Conservation (phyloP, 2,797 vertebrate species). For the Pantherophis alleghaniensis region DNA sequence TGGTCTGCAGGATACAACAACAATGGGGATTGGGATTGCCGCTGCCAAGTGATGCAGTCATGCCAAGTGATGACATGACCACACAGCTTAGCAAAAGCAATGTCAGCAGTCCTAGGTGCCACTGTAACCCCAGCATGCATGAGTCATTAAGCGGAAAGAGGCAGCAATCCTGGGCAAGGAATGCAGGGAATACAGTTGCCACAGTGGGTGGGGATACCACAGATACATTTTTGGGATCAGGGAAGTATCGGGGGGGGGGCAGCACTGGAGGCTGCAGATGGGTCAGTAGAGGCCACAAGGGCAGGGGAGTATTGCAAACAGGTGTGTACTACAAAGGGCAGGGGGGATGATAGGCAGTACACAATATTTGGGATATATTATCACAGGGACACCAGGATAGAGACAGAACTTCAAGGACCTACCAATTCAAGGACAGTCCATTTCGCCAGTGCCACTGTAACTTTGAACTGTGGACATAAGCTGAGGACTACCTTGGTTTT, state of each 20-base stretch:
- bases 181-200: too few species aligned
- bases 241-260: not conserved
- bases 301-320: not conserved
- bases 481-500: not conserved
- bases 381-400: not conserved
- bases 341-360: not conserved
- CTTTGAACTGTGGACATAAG: not conserved
- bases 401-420: not conserved
- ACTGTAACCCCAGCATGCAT: too few species aligned
- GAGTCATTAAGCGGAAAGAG: too few species aligned
- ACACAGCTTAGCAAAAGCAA: not conserved
- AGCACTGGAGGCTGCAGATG: not conserved
- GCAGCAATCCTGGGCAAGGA: too few species aligned
- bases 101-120: too few species aligned
- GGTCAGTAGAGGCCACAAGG: not conserved
- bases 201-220: not conserved
- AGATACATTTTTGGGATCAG: not conserved
- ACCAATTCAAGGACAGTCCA: not conserved
- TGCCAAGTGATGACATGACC: not conserved
- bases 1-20: not conserved
- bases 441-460: not conserved
- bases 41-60: not conserved
- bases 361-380: not conserved
- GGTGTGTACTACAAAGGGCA: not conserved
- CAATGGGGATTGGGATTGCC: not conserved